These are phyloP conservation scores for Falcaria lacertinaria DNA, from an alignment of 2,888 invertebrate species.

Conservation along the genomic window DNA sequence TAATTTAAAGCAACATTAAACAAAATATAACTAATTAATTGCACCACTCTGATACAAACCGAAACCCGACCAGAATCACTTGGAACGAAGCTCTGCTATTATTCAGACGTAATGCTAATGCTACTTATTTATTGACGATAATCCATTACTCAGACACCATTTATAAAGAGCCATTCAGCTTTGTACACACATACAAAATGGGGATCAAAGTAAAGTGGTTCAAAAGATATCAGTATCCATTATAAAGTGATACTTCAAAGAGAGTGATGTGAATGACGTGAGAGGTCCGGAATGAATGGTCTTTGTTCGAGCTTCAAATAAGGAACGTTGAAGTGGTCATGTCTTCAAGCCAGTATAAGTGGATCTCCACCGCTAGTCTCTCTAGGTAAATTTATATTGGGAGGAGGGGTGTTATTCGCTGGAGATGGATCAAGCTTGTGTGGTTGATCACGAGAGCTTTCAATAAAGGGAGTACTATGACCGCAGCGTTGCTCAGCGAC, in stretches of 20 bases:
- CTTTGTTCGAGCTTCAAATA: slow-evolving; percentile 53
- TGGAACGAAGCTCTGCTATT: slow-evolving; percentile 49
- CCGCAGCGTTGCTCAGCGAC: slow-evolving; percentile 47
- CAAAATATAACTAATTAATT: slow-evolving; percentile 48
- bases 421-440: slow-evolving; percentile 33
- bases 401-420: slow-evolving; percentile 30
- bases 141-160: slow-evolving; percentile 51
- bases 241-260: slow-evolving; percentile 25
- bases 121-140: slow-evolving; percentile 68
- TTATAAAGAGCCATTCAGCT: slow-evolving; percentile 16
- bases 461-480: slow-evolving; percentile 49
- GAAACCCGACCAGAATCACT: slow-evolving; percentile 59
- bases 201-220: slow-evolving; percentile 28
- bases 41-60: slow-evolving; percentile 40
- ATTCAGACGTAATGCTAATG: slow-evolving; percentile 52
- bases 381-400: slow-evolving; percentile 45
- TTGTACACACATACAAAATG: slow-evolving; percentile 7
- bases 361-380: slow-evolving; percentile 34
- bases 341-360: slow-evolving; percentile 50
- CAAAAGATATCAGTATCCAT: slow-evolving; percentile 23
- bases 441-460: slow-evolving; percentile 46
- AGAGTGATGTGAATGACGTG: slow-evolving; percentile 20
- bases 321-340: slow-evolving; percentile 63
- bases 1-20: slow-evolving; percentile 27
- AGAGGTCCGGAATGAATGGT: slow-evolving; percentile 33